Base-by-base conservation (phyloP, 2,888 invertebrate species). In the Parthenolecanium corni region DNA sequence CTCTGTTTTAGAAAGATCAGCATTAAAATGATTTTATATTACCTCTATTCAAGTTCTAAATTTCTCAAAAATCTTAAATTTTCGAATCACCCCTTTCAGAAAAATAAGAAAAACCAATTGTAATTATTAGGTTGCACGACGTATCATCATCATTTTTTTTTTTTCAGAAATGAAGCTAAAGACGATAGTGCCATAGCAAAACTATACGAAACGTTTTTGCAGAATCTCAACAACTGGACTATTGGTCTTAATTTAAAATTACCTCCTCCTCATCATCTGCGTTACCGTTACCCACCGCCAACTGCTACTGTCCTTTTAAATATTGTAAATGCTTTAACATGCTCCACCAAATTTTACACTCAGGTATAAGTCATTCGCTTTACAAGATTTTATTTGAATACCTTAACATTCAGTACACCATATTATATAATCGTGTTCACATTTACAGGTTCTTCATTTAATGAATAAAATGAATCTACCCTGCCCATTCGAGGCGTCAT, bases 401-500 rank as follows among this genome's bases (percentile, higher is more conserved):
- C 23, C 6, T 11, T 3, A 21, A n/a, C 14, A 18, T 64, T 47
- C 14, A 25, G 3, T 40, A 40, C 16, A n/a, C 14, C 23, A 18
- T 25, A 3, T 5, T 6, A 52, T 11, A n/a, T 62, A 21, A 52
- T 14, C 42, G 84, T 88, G 79, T 25, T 23, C 3, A 20, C 20
- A 23, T 20, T 54, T 49, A 12, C 36, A 64, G 65, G 82, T 86
- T 11, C 71, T 95, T 52, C 94, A 95, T 76, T 78, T 95, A 58
- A 94, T 95, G 94, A 95, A 95, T 72, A 88, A 86, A 75, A 91
- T 95, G 91, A 88, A 86, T 72, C 74, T 95, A 53, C 85, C 87
- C 18, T 81, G 85, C 47, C 95, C 95, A 0, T 94, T 95, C 75
- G 79, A 77, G 18, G 72, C 75, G 67, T 72, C 74, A 16, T 70